A percentile compares a stretch with the other conserved stretches of the same genome.
These are phyloP conservation scores for Opisthocomus hoazin DNA, from an alignment of 2,113 vertebrate genomes.

Conservation along the genomic window DNA sequence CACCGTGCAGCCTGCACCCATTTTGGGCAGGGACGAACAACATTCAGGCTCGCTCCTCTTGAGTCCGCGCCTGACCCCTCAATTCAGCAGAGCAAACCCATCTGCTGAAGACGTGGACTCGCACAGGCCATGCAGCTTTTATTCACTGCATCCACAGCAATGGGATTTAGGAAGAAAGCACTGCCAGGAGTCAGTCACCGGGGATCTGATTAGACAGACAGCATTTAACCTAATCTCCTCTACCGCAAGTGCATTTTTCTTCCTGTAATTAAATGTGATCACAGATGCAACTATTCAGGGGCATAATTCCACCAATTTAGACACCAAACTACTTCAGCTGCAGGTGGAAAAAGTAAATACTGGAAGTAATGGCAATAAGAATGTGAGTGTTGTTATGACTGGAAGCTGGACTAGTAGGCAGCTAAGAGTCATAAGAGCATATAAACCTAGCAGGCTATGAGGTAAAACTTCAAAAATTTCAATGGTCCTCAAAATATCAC, in stretches of 20 bases:
- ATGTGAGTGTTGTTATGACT: not conserved
- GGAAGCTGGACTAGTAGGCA: not conserved
- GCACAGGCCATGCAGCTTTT: not conserved
- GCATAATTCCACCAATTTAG: constrained; percentile 28
- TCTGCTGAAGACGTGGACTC: not conserved
- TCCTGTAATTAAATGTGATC: constrained; percentile 46
- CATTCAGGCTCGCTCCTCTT: not conserved
- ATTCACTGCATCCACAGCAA: not conserved
- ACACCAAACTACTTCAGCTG: not conserved
- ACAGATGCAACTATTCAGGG: constrained; percentile 25
- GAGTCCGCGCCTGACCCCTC: rapidly evolving
- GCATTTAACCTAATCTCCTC: constrained; percentile 25
- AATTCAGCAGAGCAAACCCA: not conserved
- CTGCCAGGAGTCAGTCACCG: not conserved
- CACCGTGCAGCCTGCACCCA: rapidly evolving
- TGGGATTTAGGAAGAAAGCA: not conserved
- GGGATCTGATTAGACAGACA: constrained; percentile 43
- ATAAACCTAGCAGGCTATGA: not conserved
- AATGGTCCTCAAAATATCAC: not conserved
- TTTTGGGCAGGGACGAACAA: not conserved
- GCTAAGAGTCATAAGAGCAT: not conserved
- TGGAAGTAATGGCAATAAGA: not conserved
- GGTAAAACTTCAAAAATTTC: not conserved
- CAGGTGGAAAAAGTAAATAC: constrained; percentile 2
- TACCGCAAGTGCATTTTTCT: not conserved